These are phyloP conservation scores for Scaptodrosophila lebanonensis DNA, from an alignment of 1,140 invertebrate species.

Conservation along the genomic window DNA sequence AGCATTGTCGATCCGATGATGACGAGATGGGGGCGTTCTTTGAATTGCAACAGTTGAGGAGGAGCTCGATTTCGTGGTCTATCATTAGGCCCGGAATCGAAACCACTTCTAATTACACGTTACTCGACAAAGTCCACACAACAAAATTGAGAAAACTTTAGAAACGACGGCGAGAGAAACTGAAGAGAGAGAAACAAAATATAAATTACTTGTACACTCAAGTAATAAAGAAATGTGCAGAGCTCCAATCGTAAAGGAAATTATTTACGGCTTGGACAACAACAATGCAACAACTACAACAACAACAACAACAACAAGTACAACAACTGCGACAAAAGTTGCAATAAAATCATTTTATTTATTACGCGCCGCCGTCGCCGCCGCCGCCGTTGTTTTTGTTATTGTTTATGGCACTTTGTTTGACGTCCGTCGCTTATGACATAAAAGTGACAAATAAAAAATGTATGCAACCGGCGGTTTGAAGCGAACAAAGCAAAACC, in stretches of 20 bases:
- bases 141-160: no score
- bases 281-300: no score
- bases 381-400: no score
- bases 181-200: no score
- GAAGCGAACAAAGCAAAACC: not conserved
- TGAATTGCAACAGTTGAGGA: constrained; percentile 36
- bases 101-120: constrained; percentile 36
- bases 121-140: no score
- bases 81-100: constrained; percentile 43
- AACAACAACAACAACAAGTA: no score
- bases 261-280: constrained; percentile 17
- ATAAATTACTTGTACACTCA: no score
- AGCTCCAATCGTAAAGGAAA: constrained; percentile 15
- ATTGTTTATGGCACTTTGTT: no score
- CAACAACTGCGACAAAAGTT: no score
- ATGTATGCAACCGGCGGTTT: not conserved
- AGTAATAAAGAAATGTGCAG: no score
- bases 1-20: constrained; percentile 1
- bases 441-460: constrained; percentile 27
- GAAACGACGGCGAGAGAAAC: no score
- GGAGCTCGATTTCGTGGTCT: constrained; percentile 33
- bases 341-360: constrained; percentile 24
- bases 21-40: constrained; percentile 12
- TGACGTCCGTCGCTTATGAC: constrained; percentile 40
- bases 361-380: no score